These are phyloP conservation scores for Pomacea canaliculata DNA, from an alignment of 2,888 invertebrate genomes.

Conservation along the genomic window DNA sequence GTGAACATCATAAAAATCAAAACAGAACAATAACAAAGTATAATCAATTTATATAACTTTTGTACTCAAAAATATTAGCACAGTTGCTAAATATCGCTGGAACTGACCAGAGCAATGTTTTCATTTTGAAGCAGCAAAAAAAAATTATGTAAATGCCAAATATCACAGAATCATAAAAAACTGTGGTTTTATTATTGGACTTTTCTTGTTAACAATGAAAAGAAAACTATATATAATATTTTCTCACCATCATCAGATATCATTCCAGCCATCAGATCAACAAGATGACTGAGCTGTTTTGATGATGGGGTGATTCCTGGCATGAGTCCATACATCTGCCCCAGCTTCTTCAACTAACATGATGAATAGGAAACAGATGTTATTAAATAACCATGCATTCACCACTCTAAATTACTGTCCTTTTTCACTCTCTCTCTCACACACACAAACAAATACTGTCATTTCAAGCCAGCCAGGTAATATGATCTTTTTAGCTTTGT, in stretches of 20 bases:
- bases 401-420: neutral
- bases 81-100: no score
- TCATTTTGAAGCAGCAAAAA: no score
- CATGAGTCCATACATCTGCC: slow-evolving; percentile 89
- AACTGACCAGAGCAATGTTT: no score
- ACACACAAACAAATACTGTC: neutral
- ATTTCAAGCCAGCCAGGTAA: neutral
- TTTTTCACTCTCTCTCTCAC: neutral
- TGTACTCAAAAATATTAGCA: no score
- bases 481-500: no score
- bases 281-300: slow-evolving; percentile 89
- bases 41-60: no score
- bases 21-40: no score
- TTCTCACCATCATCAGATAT: slow-evolving; percentile 18
- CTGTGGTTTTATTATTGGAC: neutral
- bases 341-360: slow-evolving; percentile 83
- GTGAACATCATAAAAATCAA: no score
- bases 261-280: slow-evolving; percentile 91
- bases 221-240: neutral
- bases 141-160: no score
- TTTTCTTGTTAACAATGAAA: neutral
- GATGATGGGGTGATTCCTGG: slow-evolving; percentile 85
- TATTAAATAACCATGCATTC: neutral
- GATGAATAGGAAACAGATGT: neutral
- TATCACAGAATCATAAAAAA: neutral